These are phyloP conservation scores for Liparis tanakae DNA, from an alignment of 2,797 vertebrate genomes.

Conservation along the genomic window DNA sequence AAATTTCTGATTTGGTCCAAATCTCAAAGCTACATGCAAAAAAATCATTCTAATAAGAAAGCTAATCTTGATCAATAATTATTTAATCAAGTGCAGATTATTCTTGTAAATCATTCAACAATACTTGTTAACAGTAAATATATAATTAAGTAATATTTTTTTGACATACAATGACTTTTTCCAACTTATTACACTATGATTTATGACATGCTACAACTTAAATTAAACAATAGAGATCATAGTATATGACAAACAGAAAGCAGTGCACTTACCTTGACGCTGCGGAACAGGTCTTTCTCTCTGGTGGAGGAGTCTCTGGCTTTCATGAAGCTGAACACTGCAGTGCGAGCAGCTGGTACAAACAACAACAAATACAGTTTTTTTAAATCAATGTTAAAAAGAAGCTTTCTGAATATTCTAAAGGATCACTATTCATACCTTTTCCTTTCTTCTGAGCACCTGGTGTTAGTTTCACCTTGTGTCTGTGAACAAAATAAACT, in stretches of 20 bases:
- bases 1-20: neutral
- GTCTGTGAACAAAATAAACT: constrained; percentile 76
- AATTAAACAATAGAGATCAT: neutral
- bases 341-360: constrained; percentile 91
- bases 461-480: constrained; percentile 97
- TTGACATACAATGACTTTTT: no score
- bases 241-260: neutral
- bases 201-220: no score
- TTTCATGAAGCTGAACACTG: constrained; percentile 93
- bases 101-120: neutral
- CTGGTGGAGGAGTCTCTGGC: constrained; percentile 88
- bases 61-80: no score
- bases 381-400: neutral
- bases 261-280: constrained; percentile 88
- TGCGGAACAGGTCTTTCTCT: constrained; percentile 96
- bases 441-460: constrained; percentile 98
- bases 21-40: neutral
- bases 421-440: constrained; percentile 79
- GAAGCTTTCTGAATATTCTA: neutral
- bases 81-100: neutral
- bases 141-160: no score
- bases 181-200: no score
- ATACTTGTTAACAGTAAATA: neutral
- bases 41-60: neutral
- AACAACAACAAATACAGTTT: constrained; percentile 18